Base-by-base conservation (phyloP, 2,888 invertebrate species). In the Aleiodes leptofemur region DNA sequence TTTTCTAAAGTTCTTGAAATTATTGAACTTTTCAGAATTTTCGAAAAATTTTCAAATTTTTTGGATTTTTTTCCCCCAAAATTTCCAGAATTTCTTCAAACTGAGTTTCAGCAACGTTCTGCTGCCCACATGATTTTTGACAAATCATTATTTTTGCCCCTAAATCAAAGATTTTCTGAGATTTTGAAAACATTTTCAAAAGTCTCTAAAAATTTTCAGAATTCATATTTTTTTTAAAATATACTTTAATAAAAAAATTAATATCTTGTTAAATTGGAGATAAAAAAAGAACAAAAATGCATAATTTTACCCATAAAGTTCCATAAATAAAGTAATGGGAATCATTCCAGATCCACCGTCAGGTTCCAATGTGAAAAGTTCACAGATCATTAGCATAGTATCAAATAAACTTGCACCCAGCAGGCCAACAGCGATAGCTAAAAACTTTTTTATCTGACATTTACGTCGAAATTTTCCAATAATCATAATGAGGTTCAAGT, bases 311-410 rank as follows among this genome's bases (percentile, higher is more conserved):
- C 87, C 86, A 69, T 88, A 89, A 77, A 94, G 91, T 51, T 90
- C 90, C 68, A 93, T 88, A 83, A 95, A 95, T 43, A 92, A 91
- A 34, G 92, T 90, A 3, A 93, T 88, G 0, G 94, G 92, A 56
- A 97, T 93, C 82, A 94, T 93, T 0, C 95, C 94, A 0, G 95
- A 94, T 0, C 96, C 96, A 0, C 96, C 96, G 75, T 96, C 96
- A 0, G 96, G 95, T 84, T 96, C 96, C 78, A 94, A 94, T 0
- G 96, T 96, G 70, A 96, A 90, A 0, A 96, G 91, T 86, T 96
- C 96, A 87, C 96, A 97, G 23, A 96, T 91, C 78, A 95, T 91
- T 59, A 93, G 93, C 95, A 96, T 95, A 0, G 96, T 95, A 84
- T 94, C 93, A 3, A 94, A 93, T 14, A 96, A 90, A 83, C 92